Conservation (phyloP, 2,888 invertebrate genomes). For the Escarpia spicata region DNA sequence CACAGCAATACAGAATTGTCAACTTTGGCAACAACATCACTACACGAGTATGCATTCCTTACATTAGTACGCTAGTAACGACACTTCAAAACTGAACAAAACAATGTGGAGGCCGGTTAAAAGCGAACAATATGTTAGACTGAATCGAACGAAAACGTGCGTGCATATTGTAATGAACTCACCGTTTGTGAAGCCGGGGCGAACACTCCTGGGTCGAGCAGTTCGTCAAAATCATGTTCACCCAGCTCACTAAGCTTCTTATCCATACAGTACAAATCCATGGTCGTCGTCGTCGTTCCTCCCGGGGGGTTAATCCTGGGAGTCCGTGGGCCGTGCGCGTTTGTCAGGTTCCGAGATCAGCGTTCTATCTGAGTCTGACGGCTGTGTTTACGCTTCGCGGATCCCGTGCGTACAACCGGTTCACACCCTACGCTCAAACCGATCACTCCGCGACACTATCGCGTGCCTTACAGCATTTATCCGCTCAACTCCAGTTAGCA, state of each 20-base stretch:
- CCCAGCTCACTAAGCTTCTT: conserved; percentile 37
- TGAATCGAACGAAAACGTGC: neutral
- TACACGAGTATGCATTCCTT: neutral
- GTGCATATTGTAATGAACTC: conserved; percentile 14
- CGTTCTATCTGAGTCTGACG: neutral
- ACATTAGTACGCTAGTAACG: neutral
- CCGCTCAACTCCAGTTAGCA: neutral
- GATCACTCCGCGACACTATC: conserved; percentile 1
- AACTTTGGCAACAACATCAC: neutral
- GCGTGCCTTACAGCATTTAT: neutral
- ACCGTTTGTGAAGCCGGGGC: conserved; percentile 29
- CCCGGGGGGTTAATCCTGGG: conserved; percentile 26
- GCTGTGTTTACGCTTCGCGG: conserved; percentile 4
- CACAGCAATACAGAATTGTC: neutral
- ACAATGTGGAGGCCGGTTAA: neutral
- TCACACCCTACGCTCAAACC: neutral
- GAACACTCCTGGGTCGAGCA: conserved; percentile 36
- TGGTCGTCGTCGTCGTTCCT: conserved; percentile 28
- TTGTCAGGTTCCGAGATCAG: conserved; percentile 6
- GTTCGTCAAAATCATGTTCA: conserved; percentile 35
- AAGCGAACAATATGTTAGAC: neutral
- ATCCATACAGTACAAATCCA: conserved; percentile 39
- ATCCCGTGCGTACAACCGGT: neutral
- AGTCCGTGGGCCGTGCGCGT: neutral
- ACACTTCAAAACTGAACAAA: neutral